A percentile compares a stretch with the other conserved stretches of the same genome.
Evolutionary conservation across 2,888 invertebrate species (phyloP).

Genomic region (Stratiomys singularior): DNA sequence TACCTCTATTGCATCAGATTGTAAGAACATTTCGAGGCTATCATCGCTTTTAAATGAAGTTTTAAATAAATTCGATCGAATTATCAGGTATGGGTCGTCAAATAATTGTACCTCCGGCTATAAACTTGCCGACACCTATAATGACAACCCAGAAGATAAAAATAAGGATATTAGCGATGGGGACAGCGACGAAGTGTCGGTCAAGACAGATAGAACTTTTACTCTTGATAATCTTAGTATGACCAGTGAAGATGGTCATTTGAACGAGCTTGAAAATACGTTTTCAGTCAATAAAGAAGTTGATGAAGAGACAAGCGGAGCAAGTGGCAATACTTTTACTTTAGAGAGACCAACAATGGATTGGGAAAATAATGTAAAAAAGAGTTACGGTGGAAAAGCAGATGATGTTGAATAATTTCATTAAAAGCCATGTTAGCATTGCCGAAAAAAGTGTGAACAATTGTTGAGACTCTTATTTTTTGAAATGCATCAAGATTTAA

Average conservation of each 20-base stretch:
- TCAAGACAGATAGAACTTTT: conserved; percentile 36
- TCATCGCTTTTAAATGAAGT: conserved; percentile 40
- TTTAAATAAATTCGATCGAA: conserved; percentile 35
- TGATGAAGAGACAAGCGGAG: neutral
- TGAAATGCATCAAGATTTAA: no score
- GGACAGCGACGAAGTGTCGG: conserved; percentile 19
- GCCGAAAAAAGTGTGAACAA: no score
- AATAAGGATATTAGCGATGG: conserved; percentile 7
- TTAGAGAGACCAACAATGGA: neutral
- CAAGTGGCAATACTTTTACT: conserved; percentile 6
- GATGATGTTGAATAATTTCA: conserved; percentile 8
- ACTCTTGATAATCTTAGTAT: conserved; percentile 21
- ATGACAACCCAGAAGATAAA: neutral
- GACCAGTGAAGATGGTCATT: neutral
- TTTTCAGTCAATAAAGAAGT: conserved; percentile 10
- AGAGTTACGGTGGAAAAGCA: conserved; percentile 13
- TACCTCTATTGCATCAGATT: neutral
- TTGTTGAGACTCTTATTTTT: no score
- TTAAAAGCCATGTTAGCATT: no score
- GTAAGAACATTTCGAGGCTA: conserved; percentile 29
- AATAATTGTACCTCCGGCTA: neutral
- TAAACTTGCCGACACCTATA: neutral
- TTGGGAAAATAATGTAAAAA: neutral
- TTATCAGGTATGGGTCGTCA: conserved; percentile 24
- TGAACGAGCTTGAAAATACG: neutral